A percentile compares a stretch with the other conserved stretches of the same genome.
These are phyloP conservation scores for Alethe castanea DNA, from an alignment of 2,113 vertebrate genomes.

Conservation along the genomic window DNA sequence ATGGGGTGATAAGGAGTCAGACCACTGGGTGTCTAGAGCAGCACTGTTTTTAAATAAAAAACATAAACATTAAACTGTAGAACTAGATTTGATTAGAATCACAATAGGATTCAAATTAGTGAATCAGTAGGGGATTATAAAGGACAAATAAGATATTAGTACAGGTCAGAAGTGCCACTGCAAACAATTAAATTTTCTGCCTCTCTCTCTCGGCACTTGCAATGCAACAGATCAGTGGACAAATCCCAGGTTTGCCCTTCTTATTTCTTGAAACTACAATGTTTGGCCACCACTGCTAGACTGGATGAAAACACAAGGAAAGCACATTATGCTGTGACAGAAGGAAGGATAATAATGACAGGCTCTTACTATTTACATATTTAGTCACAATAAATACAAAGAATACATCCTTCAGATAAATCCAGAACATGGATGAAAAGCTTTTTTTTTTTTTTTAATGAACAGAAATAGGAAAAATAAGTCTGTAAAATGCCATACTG, in stretches of 20 bases:
- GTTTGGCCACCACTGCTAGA: neutral
- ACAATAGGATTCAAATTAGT: neutral
- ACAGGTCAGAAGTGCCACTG: neutral
- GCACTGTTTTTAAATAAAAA: neutral
- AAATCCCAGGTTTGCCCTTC: neutral
- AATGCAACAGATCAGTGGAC: neutral
- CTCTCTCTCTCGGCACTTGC: neutral
- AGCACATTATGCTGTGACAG: neutral
- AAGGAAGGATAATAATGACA: neutral
- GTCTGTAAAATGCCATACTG: neutral
- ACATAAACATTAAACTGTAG: neutral
- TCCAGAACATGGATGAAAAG: neutral
- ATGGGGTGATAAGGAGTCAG: neutral
- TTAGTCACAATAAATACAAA: neutral
- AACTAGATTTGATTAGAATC: neutral
- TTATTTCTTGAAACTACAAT: neutral
- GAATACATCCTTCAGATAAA: neutral
- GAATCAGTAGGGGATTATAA: neutral
- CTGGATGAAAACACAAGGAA: neutral
- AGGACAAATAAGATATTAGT: neutral
- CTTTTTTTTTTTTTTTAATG: neutral
- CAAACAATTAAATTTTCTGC: neutral
- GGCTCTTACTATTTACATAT: neutral
- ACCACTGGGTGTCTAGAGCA: neutral
- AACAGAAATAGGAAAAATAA: neutral